Conservation (phyloP, 2,797 vertebrate species). For the Manis pentadactyla region DNA sequence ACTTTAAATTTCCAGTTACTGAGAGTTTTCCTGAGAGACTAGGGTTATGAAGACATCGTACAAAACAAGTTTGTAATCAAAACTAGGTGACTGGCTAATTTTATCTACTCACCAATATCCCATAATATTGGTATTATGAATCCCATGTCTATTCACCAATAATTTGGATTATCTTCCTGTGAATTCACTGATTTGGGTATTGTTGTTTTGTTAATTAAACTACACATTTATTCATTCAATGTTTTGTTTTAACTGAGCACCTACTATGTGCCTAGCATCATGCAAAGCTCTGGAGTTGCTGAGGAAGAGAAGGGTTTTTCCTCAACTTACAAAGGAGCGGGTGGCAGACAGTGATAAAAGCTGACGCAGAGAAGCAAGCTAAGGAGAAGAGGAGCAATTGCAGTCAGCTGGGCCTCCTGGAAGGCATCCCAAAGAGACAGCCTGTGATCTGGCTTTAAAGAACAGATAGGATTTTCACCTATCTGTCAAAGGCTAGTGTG, state of each 20-base stretch:
- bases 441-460: background rate
- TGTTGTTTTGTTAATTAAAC: background rate
- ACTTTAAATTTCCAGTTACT: constrained; percentile 9
- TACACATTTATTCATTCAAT: background rate
- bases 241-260: background rate
- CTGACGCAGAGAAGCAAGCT: background rate
- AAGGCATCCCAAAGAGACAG: background rate
- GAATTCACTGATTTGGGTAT: background rate
- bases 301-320: background rate
- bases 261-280: background rate
- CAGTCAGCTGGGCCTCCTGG: background rate
- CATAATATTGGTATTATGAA: background rate
- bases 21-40: background rate
- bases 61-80: background rate
- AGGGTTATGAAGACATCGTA: background rate
- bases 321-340: background rate
- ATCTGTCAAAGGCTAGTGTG: background rate
- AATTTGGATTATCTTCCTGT: background rate
- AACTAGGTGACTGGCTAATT: background rate
- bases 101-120: background rate
- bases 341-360: background rate
- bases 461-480: background rate
- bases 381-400: background rate
- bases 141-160: background rate
- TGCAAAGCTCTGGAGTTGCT: background rate